Evolutionary conservation across 2,888 invertebrate species (phyloP), one percentile per base, ranked within the genome.

Genomic region (Trissolcus japonicus): DNA sequence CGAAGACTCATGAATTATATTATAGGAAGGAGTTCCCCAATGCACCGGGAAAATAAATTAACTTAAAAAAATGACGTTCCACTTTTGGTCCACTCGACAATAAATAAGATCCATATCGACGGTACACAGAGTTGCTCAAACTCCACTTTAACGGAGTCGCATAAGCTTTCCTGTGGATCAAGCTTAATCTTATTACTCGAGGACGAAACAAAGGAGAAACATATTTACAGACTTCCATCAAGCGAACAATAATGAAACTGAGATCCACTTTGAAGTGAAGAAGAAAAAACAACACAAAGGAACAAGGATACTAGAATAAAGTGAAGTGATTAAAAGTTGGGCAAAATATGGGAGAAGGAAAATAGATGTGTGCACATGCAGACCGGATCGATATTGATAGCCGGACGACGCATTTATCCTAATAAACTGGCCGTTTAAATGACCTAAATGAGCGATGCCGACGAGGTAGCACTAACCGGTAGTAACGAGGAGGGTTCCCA

Each of bases 361-460:
- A 40, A 9, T 40, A 40, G 6, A n/a, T 19, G 9, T 35, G 14
- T 40, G 11, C 2, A 53, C 35, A 48, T 62, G 48, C 14, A 43
- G 13, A 35, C 35, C 2, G 57, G 6, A 57, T 21, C n/a, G 25
- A 55, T 35, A 13, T 9, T 25, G 1, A 29, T 6, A 21, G 16
- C 16, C n/a, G 51, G 9, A 17, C 29, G 29, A n/a, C 35, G 48
- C 43, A 14, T 60, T 11, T 67, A 29, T 61, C 67, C 51, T 29
- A 63, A 57, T 46, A 21, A 59, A 69, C 56, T 19, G 56, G 63
- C 79, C 68, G 83, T 76, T 43, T 74, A 73, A 81, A 84, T 85
- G 84, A 79, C 81, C 84, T 87, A 87, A 87, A 88, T 88, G 88
- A 87, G 86, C 87, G 86, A 88, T 87, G 87, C 81, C 80, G 86